Percentiles rank a stretch among this genome's conserved stretches.
phyloP scores from a whole-genome alignment of 2,113 vertebrate species.

The Geococcyx californianus region DNA sequence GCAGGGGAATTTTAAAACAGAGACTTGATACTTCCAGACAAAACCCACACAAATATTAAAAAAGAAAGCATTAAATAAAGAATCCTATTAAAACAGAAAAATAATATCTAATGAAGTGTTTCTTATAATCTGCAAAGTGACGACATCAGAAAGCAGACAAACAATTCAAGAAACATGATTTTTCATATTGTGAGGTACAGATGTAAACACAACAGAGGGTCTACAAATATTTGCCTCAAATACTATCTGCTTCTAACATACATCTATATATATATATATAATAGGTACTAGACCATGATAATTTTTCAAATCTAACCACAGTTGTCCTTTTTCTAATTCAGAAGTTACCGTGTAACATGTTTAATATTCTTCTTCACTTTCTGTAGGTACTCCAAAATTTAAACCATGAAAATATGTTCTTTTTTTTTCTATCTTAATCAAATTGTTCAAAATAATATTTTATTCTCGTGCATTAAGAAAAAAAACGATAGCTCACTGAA shows the following conservation, averaged over 20 bases:
- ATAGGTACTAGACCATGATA: not conserved
- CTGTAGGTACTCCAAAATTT: not conserved
- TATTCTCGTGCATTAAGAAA: not conserved
- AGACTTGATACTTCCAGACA: not conserved
- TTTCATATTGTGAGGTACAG: not conserved
- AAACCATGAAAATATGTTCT: not conserved
- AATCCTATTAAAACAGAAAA: not conserved
- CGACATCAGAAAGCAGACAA: not conserved
- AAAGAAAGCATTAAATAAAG: not conserved
- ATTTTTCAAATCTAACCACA: not conserved
- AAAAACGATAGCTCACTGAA: not conserved
- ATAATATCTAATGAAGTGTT: not conserved
- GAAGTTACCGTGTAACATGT: not conserved
- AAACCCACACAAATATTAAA: not conserved
- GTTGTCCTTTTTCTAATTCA: not conserved
- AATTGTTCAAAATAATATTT: not conserved
- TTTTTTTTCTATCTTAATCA: not conserved
- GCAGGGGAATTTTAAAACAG: not conserved
- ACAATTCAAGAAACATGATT: not conserved
- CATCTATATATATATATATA: rapidly evolving
- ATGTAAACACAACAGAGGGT: not conserved
- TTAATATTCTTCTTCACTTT: not conserved
- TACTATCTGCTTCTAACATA: not conserved
- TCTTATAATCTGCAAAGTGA: not conserved
- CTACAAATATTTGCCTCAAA: not conserved